Conservation (phyloP, 2,113 vertebrate genomes). For the Tichodroma muraria region DNA sequence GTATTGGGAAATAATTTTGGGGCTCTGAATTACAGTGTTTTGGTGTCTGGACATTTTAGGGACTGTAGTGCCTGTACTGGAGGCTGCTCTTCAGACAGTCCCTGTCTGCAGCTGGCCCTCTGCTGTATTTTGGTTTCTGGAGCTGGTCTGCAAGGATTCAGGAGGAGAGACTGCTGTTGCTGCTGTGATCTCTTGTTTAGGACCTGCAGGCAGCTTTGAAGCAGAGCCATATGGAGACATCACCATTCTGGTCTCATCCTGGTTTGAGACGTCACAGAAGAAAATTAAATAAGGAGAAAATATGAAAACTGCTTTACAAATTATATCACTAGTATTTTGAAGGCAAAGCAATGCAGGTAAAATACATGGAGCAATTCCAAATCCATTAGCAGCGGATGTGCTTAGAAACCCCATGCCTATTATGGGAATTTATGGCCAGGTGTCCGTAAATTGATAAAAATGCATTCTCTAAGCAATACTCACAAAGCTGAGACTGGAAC, state of each 20-base stretch:
- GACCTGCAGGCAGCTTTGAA: neutral
- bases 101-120: neutral
- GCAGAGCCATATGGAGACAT: neutral
- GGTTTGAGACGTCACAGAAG: neutral
- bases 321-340: neutral
- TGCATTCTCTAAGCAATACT: neutral
- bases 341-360: neutral
- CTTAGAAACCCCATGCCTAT: neutral
- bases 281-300: constrained; percentile 32
- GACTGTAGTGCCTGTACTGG: neutral
- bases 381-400: neutral
- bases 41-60: neutral
- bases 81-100: neutral
- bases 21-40: neutral
- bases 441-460: constrained; percentile 16
- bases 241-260: neutral
- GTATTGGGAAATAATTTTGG: neutral
- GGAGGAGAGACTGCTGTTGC: neutral
- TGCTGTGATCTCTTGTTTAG: neutral
- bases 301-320: neutral
- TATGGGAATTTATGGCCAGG: neutral
- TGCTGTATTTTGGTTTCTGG: neutral
- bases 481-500: neutral
- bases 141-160: neutral
- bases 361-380: neutral